phyloP scores from a whole-genome alignment of 2,888 invertebrate genomes.

The Onchidella celtica region DNA sequence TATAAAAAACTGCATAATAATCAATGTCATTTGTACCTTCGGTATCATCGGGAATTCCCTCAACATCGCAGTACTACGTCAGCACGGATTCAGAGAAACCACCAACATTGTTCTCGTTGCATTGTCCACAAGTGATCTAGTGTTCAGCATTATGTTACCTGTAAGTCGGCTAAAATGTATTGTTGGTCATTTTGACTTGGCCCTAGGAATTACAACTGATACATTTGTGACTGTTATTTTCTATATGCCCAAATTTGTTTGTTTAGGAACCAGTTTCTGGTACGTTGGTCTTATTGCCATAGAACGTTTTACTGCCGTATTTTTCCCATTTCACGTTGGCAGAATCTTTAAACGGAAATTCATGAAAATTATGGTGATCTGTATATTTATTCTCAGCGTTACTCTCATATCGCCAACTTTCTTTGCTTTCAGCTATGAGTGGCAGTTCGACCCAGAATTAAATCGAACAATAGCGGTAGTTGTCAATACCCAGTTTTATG shows the following conservation, averaged over 20 bases:
- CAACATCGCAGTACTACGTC: neutral
- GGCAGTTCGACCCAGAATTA: neutral
- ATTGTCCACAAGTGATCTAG: neutral
- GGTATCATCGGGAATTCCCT: neutral
- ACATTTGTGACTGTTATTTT: neutral
- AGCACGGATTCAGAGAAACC: neutral
- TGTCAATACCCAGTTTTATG: neutral
- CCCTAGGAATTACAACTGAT: neutral
- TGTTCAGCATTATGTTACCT: neutral
- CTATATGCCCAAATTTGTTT: neutral
- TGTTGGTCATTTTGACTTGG: neutral
- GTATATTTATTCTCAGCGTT: neutral
- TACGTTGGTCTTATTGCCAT: neutral
- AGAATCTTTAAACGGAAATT: neutral
- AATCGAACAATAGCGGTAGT: neutral
- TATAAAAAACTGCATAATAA: neutral
- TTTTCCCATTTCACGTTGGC: neutral
- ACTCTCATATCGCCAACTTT: neutral
- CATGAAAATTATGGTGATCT: neutral
- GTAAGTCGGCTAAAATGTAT: neutral
- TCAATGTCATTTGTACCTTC: neutral
- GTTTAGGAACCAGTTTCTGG: neutral
- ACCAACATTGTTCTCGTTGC: neutral
- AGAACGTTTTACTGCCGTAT: neutral
- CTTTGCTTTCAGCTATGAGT: neutral